A percentile compares a stretch with the other conserved stretches of the same genome.
Conservation (phyloP, 2,113 vertebrate species). For the Megaceryle torquata region DNA sequence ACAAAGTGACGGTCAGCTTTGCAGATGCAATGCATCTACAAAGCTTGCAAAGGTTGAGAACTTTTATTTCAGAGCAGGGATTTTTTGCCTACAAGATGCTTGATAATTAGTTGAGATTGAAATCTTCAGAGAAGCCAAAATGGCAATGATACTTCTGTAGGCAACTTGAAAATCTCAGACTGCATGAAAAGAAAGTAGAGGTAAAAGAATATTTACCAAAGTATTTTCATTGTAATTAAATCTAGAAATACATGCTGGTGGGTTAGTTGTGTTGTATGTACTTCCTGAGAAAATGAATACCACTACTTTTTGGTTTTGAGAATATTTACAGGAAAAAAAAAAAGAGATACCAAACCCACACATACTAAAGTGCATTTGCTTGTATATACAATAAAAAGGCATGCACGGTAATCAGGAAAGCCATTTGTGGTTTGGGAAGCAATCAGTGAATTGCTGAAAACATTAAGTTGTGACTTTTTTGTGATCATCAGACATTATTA, state of each 20-base stretch:
- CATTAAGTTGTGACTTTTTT: neutral
- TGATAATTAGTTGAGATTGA: neutral
- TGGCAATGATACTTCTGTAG: neutral
- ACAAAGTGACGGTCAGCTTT: neutral
- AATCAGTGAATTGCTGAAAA: neutral
- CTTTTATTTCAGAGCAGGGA: neutral
- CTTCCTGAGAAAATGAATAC: neutral
- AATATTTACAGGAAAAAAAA: neutral
- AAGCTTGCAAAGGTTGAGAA: neutral
- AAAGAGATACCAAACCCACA: neutral
- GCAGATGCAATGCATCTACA: neutral
- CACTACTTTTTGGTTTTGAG: neutral
- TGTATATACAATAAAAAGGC: neutral
- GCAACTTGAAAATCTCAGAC: neutral
- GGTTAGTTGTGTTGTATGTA: neutral
- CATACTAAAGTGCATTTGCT: neutral
- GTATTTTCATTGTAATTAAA: neutral
- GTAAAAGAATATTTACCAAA: neutral
- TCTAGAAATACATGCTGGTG: neutral
- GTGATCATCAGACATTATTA: neutral
- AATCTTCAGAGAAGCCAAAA: neutral
- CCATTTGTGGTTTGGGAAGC: neutral
- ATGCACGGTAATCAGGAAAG: neutral
- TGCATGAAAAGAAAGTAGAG: neutral
- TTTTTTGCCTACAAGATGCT: neutral